Conservation (phyloP, 2,797 vertebrate species). For the Heliangelus exortis region DNA sequence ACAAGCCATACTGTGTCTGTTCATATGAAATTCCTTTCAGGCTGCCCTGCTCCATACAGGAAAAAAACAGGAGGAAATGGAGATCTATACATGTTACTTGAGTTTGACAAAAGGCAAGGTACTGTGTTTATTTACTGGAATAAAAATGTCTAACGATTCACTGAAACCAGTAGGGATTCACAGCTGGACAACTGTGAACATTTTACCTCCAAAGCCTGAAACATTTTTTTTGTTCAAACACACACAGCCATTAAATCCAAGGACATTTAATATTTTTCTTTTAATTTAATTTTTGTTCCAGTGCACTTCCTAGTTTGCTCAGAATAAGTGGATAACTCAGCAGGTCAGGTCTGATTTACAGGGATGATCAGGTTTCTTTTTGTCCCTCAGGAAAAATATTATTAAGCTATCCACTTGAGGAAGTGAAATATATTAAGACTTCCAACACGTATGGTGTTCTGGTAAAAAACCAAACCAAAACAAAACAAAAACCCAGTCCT, state of each 20-base stretch:
- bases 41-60: background rate
- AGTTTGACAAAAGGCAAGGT: background rate
- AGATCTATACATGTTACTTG: background rate
- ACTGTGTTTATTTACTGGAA: background rate
- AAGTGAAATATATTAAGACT: background rate
- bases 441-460: background rate
- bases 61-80: background rate
- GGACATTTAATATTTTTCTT: background rate
- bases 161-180: background rate
- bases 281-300: background rate
- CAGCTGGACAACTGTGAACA: background rate
- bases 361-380: conserved; percentile 6
- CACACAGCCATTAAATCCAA: background rate
- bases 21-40: background rate
- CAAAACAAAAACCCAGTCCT: no score
- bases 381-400: background rate
- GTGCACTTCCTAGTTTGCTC: background rate
- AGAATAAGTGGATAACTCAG: background rate
- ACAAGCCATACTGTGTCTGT: background rate
- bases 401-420: background rate
- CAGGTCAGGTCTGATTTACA: background rate
- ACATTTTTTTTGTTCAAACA: background rate
- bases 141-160: background rate
- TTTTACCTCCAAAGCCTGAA: background rate
- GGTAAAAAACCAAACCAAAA: background rate